These are phyloP conservation scores for Crypturellus tataupa DNA, from an alignment of 2,797 vertebrate species.

Conservation along the genomic window DNA sequence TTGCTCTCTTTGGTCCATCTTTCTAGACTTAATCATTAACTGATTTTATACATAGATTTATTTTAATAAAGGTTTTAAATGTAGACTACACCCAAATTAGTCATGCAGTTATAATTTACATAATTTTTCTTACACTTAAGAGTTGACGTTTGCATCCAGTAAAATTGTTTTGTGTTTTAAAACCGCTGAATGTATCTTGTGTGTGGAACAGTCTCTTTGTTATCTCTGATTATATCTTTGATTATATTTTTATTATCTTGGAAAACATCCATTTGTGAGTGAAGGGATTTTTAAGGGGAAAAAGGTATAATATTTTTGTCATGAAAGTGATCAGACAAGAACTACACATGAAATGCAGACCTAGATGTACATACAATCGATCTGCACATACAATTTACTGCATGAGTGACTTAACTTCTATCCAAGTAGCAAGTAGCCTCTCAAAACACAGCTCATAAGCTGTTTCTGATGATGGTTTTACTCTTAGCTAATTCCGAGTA, in stretches of 20 bases:
- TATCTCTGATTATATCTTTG: neutral
- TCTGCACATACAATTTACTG: rapidly evolving
- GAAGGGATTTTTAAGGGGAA: neutral
- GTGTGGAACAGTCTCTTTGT: neutral
- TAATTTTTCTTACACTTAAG: neutral
- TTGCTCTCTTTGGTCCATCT: neutral
- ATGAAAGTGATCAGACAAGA: neutral
- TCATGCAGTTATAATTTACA: neutral
- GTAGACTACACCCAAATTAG: neutral
- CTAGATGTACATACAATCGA: neutral
- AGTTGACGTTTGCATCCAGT: neutral
- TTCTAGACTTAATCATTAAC: neutral
- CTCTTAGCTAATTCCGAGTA: neutral
- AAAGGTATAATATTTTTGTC: neutral
- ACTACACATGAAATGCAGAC: neutral
- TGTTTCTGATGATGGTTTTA: neutral
- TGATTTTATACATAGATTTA: neutral
- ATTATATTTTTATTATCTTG: neutral
- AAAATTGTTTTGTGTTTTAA: neutral
- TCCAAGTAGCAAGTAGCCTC: neutral
- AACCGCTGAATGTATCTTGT: neutral
- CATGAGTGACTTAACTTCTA: neutral
- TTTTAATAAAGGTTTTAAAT: neutral
- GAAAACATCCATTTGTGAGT: neutral
- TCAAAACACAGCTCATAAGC: neutral